Base-by-base conservation (phyloP, 2,888 invertebrate genomes). In the Phyto melanocephala region DNA sequence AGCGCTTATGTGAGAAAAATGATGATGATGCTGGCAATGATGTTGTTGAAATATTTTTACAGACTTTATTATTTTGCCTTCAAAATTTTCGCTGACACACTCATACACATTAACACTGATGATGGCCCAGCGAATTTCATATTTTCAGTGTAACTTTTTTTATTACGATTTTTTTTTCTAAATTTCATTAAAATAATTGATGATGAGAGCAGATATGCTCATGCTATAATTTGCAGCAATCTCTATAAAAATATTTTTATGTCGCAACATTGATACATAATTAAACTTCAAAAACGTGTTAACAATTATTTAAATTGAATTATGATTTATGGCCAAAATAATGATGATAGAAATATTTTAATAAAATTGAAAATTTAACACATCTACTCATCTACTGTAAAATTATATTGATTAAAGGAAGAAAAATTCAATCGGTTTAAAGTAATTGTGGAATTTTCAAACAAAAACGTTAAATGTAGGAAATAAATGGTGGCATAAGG, bases 241-340 rank as follows among this genome's bases (percentile, higher is more conserved):
- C 6, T 7, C n/a, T 1, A 45, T 2, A 45, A 17, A 1, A 15
- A 15, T 15, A 15, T 15, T 15, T 2, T 42, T n/a, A 0, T 50
- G 56, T 22, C 50, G 58, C 17, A 52, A 28, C 24, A 13, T 56
- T 67, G 42, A 56, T 45, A 58, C 58, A 68, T 47, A 68, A 54
- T 79, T 65, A 28, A 22, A 63, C 17, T 11, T 42, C 35, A 62
- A 50, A 68, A 65, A 7, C 24, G 54, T 68, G 42, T 60, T 76
- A 62, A 63, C 62, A 83, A 62, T 76, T 72, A 71, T 58, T 72
- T 71, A 5, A 24, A 83, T 75, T 80, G 77, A 74, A 65, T 78
- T 70, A 78, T 83, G 74, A 83, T 76, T 79, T 70, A 81, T 80
- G 68, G 20, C 10, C 8, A 56, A 37, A 47, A 65, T 40, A n/a